phyloP scores from a whole-genome alignment of 2,888 invertebrate species.

The Myathropa florea region DNA sequence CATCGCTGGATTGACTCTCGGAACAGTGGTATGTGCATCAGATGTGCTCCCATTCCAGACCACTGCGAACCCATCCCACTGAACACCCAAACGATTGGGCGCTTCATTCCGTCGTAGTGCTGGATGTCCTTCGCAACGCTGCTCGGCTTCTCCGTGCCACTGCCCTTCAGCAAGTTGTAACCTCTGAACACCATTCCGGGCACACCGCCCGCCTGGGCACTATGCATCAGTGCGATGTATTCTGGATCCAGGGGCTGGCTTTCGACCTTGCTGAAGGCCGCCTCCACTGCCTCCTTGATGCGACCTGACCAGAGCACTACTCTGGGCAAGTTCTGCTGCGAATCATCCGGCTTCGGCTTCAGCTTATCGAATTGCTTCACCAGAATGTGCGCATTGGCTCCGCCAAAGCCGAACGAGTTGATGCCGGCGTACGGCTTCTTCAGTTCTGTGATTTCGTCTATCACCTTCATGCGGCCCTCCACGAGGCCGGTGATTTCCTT shows the following conservation, averaged over 20 bases:
- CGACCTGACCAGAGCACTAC: constrained; percentile 88
- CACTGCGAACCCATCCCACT: constrained; percentile 95
- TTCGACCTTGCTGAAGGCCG: constrained; percentile 84
- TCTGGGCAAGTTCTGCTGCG: constrained; percentile 85
- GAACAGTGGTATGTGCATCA: constrained; percentile 88
- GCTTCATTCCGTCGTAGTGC: constrained; percentile 83
- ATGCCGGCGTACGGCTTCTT: constrained; percentile 88
- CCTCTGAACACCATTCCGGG: constrained; percentile 87
- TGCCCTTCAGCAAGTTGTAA: constrained; percentile 82
- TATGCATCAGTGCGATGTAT: constrained; percentile 82
- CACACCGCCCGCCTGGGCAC: constrained; percentile 82
- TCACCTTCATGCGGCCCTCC: constrained; percentile 85
- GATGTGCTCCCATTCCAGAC: constrained; percentile 89
- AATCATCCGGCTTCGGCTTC: constrained; percentile 82
- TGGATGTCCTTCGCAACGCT: constrained; percentile 82
- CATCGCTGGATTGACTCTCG: constrained; percentile 85
- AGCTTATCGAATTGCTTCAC: constrained; percentile 68
- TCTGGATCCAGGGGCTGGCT: constrained; percentile 83
- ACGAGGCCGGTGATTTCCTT: constrained; percentile 83
- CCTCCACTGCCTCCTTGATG: constrained; percentile 86
- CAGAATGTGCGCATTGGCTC: constrained; percentile 85
- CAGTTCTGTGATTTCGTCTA: constrained; percentile 86
- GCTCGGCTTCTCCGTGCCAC: constrained; percentile 70
- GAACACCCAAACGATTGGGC: constrained; percentile 93
- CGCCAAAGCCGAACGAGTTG: constrained; percentile 95